Evolutionary conservation across 2,888 invertebrate genomes (phyloP).

Genomic region (Melipona beecheii): DNA sequence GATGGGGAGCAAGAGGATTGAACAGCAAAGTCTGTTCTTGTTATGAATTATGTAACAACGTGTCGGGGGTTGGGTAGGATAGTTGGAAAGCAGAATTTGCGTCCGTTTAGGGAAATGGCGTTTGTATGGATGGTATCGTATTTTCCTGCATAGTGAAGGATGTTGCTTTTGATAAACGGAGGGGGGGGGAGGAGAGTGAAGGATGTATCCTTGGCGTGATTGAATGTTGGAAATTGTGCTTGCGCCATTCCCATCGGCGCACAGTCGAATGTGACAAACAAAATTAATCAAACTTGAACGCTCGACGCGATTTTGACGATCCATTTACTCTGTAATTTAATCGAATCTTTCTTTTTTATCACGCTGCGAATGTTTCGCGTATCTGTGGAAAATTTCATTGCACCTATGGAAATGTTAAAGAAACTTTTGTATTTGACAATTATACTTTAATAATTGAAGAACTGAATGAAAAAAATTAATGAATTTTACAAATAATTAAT

Average conservation of each 20-base stretch:
- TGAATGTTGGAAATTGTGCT: constrained; percentile 4
- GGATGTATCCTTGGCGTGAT: background rate
- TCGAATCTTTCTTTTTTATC: no score
- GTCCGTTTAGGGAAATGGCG: constrained; percentile 43
- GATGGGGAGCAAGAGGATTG: background rate
- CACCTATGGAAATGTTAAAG: no score
- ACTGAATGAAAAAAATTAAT: no score
- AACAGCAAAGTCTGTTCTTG: constrained; percentile 25
- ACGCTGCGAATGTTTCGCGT: no score
- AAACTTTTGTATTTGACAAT: no score
- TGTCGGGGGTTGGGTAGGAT: background rate
- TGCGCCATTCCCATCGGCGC: background rate
- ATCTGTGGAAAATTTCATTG: no score
- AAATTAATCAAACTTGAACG: background rate
- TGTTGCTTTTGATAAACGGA: constrained; percentile 26
- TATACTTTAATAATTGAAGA: no score
- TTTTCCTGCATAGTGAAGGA: constrained; percentile 7
- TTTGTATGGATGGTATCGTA: constrained; percentile 18
- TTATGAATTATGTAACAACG: constrained; percentile 53
- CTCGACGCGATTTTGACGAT: no score
- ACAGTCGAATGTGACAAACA: background rate
- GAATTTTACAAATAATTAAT: no score
- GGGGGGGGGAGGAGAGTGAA: background rate
- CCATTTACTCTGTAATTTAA: no score
- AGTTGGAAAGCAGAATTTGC: constrained; percentile 43